A percentile compares a stretch with the other conserved stretches of the same genome.
phyloP scores from a whole-genome alignment of 2,113 vertebrate genomes.

The Athene cunicularia region DNA sequence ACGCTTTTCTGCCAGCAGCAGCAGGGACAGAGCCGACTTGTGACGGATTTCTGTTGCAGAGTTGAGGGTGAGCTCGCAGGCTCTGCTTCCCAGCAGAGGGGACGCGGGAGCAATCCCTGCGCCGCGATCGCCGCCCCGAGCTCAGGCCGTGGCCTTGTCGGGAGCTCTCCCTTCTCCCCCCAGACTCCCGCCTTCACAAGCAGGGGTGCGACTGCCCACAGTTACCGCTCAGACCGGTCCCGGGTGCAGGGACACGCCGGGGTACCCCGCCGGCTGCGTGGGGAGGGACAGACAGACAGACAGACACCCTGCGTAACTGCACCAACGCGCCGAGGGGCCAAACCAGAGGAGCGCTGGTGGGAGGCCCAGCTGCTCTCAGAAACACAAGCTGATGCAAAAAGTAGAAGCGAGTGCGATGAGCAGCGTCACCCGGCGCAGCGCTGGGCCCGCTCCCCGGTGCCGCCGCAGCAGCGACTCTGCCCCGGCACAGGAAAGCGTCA shows the following conservation, averaged over 20 bases:
- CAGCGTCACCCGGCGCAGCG: neutral
- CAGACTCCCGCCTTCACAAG: neutral
- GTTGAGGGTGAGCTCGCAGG: fast-evolving
- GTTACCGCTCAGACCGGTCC: neutral
- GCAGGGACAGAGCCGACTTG: neutral
- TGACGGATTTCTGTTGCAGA: neutral
- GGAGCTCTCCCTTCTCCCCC: neutral
- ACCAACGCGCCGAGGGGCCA: neutral
- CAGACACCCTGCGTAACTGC: no score
- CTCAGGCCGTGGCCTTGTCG: fast-evolving
- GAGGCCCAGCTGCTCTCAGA: neutral
- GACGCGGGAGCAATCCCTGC: fast-evolving
- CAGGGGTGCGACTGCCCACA: fast-evolving
- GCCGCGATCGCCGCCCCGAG: neutral
- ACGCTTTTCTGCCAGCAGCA: neutral
- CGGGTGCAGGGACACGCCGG: fast-evolving
- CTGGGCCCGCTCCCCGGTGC: no score
- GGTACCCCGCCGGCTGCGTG: neutral
- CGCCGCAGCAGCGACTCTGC: fast-evolving
- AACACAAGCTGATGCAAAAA: neutral
- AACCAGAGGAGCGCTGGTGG: neutral
- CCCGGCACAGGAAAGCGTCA: fast-evolving
- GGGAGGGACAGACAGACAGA: neutral
- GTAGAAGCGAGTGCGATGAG: neutral
- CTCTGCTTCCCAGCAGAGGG: neutral